Conservation (phyloP, 2,888 invertebrate species). For the Erebia aethiops region DNA sequence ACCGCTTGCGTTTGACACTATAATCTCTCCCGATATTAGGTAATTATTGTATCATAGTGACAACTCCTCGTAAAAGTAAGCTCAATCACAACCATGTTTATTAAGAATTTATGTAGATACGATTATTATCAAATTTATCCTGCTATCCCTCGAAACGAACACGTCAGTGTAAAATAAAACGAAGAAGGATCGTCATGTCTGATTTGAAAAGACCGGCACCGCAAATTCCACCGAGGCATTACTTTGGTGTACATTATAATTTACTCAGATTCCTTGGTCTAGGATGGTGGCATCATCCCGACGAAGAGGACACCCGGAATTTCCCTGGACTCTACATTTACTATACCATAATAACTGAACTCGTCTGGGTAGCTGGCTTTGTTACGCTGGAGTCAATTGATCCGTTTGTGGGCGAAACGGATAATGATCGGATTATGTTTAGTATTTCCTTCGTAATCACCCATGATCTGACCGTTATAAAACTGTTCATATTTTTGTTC, state of each 20-base stretch:
- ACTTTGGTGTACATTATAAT: conserved; percentile 65
- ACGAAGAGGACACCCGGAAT: conserved; percentile 63
- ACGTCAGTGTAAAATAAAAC: conserved; percentile 9
- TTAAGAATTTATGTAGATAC: conserved; percentile 13
- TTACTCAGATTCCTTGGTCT: conserved; percentile 68
- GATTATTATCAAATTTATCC: not conserved
- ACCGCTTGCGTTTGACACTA: not conserved
- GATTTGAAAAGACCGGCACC: conserved; percentile 7
- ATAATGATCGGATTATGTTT: conserved; percentile 75
- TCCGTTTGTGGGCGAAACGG: conserved; percentile 74
- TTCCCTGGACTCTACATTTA: conserved; percentile 69
- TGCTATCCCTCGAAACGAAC: not conserved
- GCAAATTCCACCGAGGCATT: conserved; percentile 54
- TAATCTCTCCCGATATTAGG: not conserved
- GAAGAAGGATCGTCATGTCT: conserved; percentile 25
- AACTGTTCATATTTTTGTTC: conserved; percentile 72
- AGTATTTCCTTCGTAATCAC: conserved; percentile 77
- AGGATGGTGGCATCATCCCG: conserved; percentile 79
- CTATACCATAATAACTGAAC: conserved; percentile 66
- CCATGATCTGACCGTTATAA: conserved; percentile 72
- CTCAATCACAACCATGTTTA: conserved; percentile 3
- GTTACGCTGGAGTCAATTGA: conserved; percentile 76
- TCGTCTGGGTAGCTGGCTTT: conserved; percentile 73
- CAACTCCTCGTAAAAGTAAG: not conserved
- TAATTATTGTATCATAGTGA: not conserved